Base-by-base conservation (phyloP, 1,140 invertebrate genomes). In the Tyrophagus putrescentiae region DNA sequence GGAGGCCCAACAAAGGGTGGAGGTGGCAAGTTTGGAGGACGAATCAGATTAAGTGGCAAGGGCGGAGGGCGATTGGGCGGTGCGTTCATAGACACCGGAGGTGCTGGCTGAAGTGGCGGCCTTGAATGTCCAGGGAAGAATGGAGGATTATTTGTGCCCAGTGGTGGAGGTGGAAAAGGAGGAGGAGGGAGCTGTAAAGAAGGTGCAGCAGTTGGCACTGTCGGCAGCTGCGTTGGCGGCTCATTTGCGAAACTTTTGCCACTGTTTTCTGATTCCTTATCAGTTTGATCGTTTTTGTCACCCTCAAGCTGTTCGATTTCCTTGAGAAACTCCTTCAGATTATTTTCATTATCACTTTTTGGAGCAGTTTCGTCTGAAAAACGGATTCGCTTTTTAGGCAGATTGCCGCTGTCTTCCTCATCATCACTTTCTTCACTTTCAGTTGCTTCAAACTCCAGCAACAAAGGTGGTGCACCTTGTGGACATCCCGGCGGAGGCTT, bases 401-500 rank as follows among this genome's bases (percentile, higher is more conserved):
- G 58, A 5, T 63, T 65, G 50, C 66, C 64, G 5, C 67, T 57
- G 41, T 60, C 62, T 32, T 64, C 67, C 32, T 63, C 57, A n/a
- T 64, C 61, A n/a, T 64, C 52, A 52, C 60, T 48, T 27, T 62
- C 57, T 27, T 63, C 56, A 23, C 58, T 54, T n/a, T n/a, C 34
- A 25, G 28, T 54, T 4, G 3, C 21, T 50, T 50, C 25, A 28
- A 48, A 54, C 39, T 54, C 52, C 4, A 3, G 9, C 13, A 72
- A 48, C 27, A 54, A 44, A 1, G 84, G 84, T 16, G 87, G 85
- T 25, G 83, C 82, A 29, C 82, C 86, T 1, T 84, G 82, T 9
- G 92, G 92, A 4, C 91, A 87, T 42, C 91, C 90, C 3, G 90
- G 87, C 9, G 87, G 82, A 67, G 84, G 69, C 81, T 67, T 72